Base-by-base conservation (phyloP, 1,140 invertebrate genomes). In the Aphelenchoides besseyi region DNA sequence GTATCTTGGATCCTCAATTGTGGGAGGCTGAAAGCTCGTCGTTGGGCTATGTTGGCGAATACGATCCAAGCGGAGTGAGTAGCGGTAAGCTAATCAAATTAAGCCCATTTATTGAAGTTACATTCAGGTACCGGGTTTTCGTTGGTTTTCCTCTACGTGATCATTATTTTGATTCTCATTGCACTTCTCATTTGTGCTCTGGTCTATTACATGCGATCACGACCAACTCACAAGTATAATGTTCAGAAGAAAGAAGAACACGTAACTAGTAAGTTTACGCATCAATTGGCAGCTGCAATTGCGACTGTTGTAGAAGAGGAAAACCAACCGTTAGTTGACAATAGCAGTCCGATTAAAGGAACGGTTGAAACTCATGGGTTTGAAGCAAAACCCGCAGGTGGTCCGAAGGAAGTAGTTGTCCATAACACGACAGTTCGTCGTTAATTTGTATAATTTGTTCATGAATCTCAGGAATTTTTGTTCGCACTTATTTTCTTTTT, bases 11-110 rank as follows among this genome's bases (percentile, higher is more conserved):
- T 33, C 55, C 55, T 5, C 5, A 59, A 8, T 59, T 59, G 32
- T 59, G 55, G 55, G 18, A 59, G 55, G 55, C 5, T 8, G 55
- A 33, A 28, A 59, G 18, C 5, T 59, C 55, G 26, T 59, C 55
- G 18, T 59, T 59, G 5, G 55, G 55, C 12, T 33, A 8, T 12
- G 55, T 59, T 23, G 55, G 55, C 18, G 5, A 5, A 8, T 59
- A 59, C 55, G 55, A 59, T 33, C 55, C 55, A 5, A 8, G 23
- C 55, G 55, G 55, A 8, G 5, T 33, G 18, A 59, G 26, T 23
- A 59, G 32, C 5, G 23, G 55, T 8, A 8, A 5, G 18, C 5
- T 8, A 59, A 18, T 23, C 5, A 28, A 33, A 18, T 5, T 59
- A 33, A 59, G 5, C 55, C 5, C 5, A 59, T 23, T 59, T 28